Evolutionary conservation across 2,113 vertebrate genomes (phyloP).

Genomic region (Patagioenas fasciata): DNA sequence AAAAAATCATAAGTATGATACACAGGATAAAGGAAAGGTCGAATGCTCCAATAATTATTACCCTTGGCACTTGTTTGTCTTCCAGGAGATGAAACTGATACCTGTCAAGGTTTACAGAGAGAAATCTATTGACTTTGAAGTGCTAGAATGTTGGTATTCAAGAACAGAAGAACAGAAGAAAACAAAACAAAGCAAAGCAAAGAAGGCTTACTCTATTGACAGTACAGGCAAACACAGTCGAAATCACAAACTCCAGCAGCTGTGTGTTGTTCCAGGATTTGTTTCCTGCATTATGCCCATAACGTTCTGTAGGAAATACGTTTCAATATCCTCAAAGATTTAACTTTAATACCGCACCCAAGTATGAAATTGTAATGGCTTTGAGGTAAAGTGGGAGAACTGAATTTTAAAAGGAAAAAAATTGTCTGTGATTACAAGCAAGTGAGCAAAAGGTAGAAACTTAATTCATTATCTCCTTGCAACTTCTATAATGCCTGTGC

Average conservation of each 20-base stretch:
- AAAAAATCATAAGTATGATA: neutral
- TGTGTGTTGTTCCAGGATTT: constrained; percentile 1
- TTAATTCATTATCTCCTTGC: neutral
- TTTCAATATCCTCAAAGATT: constrained; percentile 20
- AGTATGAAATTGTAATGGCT: neutral
- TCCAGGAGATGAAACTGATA: neutral
- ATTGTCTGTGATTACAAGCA: neutral
- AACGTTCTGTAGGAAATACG: neutral
- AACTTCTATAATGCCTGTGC: neutral
- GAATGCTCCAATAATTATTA: neutral
- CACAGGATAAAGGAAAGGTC: neutral
- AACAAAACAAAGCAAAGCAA: neutral
- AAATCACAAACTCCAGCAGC: neutral
- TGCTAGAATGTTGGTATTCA: neutral
- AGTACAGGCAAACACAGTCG: neutral
- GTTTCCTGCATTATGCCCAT: neutral
- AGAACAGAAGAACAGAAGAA: neutral
- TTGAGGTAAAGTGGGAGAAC: neutral
- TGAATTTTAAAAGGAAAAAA: constrained; percentile 17
- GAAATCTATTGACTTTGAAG: neutral
- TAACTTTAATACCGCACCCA: neutral
- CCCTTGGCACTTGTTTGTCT: neutral
- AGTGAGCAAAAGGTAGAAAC: neutral
- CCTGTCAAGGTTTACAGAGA: neutral
- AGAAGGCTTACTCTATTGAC: neutral